phyloP scores from a whole-genome alignment of 2,888 invertebrate genomes.

The Adelphocoris suturalis region DNA sequence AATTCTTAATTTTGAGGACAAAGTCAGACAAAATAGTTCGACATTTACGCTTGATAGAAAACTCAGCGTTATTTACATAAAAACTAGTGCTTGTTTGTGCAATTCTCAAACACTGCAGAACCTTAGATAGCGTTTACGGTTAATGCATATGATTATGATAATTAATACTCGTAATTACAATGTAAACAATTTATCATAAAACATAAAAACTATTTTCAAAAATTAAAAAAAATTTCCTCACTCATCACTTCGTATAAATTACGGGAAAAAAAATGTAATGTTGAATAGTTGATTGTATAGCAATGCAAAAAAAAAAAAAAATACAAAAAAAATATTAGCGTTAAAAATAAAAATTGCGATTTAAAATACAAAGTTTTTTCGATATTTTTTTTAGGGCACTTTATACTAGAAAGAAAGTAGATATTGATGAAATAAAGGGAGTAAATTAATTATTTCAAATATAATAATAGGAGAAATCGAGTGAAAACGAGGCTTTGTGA shows the following conservation, averaged over 20 bases:
- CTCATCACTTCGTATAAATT: slow-evolving; percentile 53
- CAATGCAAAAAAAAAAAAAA: slow-evolving; percentile 47
- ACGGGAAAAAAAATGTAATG: slow-evolving; percentile 26
- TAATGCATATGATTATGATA: neutral
- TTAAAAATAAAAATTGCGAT: slow-evolving; percentile 53
- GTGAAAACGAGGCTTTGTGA: neutral
- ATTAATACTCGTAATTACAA: neutral
- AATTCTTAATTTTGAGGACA: neutral
- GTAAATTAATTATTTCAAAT: neutral
- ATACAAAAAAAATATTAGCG: slow-evolving; percentile 53
- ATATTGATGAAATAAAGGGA: slow-evolving; percentile 16
- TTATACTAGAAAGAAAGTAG: slow-evolving; percentile 59
- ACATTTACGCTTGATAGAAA: slow-evolving; percentile 53
- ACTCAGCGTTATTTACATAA: neutral
- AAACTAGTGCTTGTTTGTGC: slow-evolving; percentile 46
- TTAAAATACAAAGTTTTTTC: slow-evolving; percentile 57
- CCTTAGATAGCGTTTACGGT: slow-evolving; percentile 23
- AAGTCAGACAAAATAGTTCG: slow-evolving; percentile 16
- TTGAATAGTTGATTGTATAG: slow-evolving; percentile 13
- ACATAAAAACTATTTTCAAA: slow-evolving; percentile 13
- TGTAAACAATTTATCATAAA: slow-evolving; percentile 1
- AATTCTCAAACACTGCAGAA: slow-evolving; percentile 35
- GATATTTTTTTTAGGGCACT: slow-evolving; percentile 68
- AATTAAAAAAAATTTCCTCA: slow-evolving; percentile 46
- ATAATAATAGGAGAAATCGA: neutral